phyloP scores from a whole-genome alignment of 2,888 invertebrate species.

The Cephus spinipes region DNA sequence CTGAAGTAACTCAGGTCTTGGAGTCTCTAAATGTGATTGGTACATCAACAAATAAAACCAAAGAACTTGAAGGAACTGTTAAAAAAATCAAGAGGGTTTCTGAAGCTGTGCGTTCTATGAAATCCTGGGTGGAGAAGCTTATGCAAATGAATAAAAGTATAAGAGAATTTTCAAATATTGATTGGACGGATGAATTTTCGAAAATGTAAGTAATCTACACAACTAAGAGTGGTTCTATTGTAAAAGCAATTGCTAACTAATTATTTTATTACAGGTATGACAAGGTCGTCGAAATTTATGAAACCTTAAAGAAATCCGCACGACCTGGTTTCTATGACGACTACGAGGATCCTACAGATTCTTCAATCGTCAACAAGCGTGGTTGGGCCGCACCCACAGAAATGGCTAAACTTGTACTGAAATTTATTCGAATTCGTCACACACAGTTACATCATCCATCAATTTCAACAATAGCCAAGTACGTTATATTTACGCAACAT shows the following conservation, averaged over 20 bases:
- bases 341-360: not conserved
- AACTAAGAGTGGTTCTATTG: not conserved
- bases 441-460: conserved; percentile 65
- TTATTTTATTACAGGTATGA: conserved; percentile 53
- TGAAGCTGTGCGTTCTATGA: conserved; percentile 5
- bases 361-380: not conserved
- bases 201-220: conserved; percentile 37
- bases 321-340: not conserved
- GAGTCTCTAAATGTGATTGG: not conserved
- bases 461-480: conserved; percentile 31
- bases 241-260: not conserved
- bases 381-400: conserved; percentile 39
- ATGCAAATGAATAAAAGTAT: conserved; percentile 29
- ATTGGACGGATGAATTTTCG: conserved; percentile 29
- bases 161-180: conserved; percentile 23
- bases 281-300: conserved; percentile 67
- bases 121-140: conserved; percentile 16
- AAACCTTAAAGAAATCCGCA: conserved; percentile 61
- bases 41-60: not conserved
- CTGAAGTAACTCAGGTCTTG: conserved; percentile 16
- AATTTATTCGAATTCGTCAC: conserved; percentile 70
- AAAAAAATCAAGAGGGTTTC: conserved; percentile 9
- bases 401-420: conserved; percentile 71
- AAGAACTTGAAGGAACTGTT: not conserved
- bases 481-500: conserved; percentile 5